Percentiles rank a stretch among this genome's conserved stretches.
phyloP scores from a whole-genome alignment of 2,113 vertebrate genomes.

The Arizona elegans region DNA sequence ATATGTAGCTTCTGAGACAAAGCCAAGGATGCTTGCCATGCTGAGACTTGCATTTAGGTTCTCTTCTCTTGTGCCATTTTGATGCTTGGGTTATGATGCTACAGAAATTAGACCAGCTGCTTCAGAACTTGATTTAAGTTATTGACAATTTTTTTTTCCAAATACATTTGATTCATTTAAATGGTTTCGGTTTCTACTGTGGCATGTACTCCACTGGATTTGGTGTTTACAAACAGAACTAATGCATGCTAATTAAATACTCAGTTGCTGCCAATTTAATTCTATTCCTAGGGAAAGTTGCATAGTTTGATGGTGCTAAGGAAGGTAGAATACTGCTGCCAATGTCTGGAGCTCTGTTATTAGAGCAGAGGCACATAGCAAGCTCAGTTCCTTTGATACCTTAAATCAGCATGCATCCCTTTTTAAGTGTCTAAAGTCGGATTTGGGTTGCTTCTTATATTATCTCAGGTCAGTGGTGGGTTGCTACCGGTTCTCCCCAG shows the following conservation, averaged over 20 bases:
- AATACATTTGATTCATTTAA: slow-evolving; percentile 2
- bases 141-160: neutral
- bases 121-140: neutral
- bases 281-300: neutral
- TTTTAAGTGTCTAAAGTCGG: neutral
- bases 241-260: rapidly evolving
- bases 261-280: rapidly evolving
- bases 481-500: too few species aligned
- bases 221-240: neutral
- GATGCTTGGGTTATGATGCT: neutral
- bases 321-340: neutral
- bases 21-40: neutral
- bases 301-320: neutral
- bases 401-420: neutral
- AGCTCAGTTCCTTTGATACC: neutral
- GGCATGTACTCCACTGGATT: rapidly evolving
- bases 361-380: neutral
- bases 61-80: neutral
- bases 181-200: neutral
- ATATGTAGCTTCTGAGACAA: neutral
- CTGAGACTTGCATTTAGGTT: neutral
- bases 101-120: neutral
- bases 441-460: neutral
- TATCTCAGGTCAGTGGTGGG: neutral
- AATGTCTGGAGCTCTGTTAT: neutral